Percentiles rank a stretch among this genome's conserved stretches.
phyloP scores from a whole-genome alignment of 2,113 vertebrate genomes.

The Catagonus wagneri region DNA sequence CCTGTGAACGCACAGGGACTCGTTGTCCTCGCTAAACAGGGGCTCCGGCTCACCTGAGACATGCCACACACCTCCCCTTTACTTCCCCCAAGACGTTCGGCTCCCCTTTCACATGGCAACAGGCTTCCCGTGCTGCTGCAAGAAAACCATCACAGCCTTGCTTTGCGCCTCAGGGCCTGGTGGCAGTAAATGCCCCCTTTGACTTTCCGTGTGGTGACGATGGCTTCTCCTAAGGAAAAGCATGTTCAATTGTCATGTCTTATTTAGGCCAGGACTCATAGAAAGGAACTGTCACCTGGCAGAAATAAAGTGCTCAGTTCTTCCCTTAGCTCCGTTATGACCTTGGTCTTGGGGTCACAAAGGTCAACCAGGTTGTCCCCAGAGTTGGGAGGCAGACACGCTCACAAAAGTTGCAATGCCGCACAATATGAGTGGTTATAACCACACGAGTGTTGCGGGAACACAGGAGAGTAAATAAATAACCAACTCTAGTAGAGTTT shows the following conservation, averaged over 20 bases:
- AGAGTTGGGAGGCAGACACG: background rate
- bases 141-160: background rate
- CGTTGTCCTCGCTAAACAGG: accelerated
- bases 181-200: background rate
- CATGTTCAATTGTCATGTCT: accelerated
- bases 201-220: background rate
- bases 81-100: accelerated
- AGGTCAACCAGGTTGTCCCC: background rate
- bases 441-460: background rate
- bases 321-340: background rate
- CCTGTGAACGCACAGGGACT: background rate
- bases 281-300: background rate
- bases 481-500: background rate
- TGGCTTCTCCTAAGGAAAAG: background rate
- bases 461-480: background rate
- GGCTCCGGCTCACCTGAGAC: background rate
- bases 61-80: accelerated
- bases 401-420: background rate
- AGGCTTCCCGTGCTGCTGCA: background rate
- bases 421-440: background rate
- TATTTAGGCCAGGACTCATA: too few relatives aligned
- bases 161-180: too few relatives aligned
- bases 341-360: background rate
- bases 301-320: background rate
- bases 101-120: background rate